phyloP scores from a whole-genome alignment of 2,888 invertebrate genomes.

The Drosophila colorata region DNA sequence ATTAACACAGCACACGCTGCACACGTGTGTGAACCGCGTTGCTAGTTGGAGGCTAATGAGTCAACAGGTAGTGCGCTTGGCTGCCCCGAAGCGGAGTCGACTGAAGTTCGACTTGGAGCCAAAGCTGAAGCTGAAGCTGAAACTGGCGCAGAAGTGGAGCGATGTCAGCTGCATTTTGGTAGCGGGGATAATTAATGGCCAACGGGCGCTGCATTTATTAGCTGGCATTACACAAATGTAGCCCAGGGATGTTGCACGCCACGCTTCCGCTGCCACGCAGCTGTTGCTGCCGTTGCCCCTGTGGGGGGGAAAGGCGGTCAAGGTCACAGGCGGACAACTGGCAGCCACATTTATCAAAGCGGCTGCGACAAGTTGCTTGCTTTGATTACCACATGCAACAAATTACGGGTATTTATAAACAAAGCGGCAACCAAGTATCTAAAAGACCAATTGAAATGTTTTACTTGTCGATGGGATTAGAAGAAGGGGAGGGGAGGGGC shows the following conservation, averaged over 20 bases:
- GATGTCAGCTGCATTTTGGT: neutral
- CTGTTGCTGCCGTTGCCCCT: conserved; percentile 1
- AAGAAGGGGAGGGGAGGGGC: neutral
- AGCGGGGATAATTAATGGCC: conserved; percentile 54
- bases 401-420: conserved; percentile 70
- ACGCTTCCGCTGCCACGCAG: conserved; percentile 25
- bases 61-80: conserved; percentile 79
- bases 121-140: conserved; percentile 3
- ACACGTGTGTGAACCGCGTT: conserved; percentile 27
- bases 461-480: neutral
- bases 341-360: conserved; percentile 65
- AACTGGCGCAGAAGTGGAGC: conserved; percentile 10
- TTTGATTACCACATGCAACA: conserved; percentile 73
- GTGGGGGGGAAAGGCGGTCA: conserved; percentile 58
- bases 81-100: conserved; percentile 48
- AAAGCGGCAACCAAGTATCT: conserved; percentile 57
- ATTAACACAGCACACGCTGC: conserved; percentile 59
- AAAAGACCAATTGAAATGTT: conserved; percentile 60
- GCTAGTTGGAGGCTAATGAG: conserved; percentile 53
- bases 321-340: conserved; percentile 61
- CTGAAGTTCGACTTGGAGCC: conserved; percentile 15
- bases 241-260: conserved; percentile 48
- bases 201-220: conserved; percentile 65
- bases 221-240: conserved; percentile 45
- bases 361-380: conserved; percentile 53